Conservation (phyloP, 2,113 vertebrate genomes). For the Tursiops truncatus region DNA sequence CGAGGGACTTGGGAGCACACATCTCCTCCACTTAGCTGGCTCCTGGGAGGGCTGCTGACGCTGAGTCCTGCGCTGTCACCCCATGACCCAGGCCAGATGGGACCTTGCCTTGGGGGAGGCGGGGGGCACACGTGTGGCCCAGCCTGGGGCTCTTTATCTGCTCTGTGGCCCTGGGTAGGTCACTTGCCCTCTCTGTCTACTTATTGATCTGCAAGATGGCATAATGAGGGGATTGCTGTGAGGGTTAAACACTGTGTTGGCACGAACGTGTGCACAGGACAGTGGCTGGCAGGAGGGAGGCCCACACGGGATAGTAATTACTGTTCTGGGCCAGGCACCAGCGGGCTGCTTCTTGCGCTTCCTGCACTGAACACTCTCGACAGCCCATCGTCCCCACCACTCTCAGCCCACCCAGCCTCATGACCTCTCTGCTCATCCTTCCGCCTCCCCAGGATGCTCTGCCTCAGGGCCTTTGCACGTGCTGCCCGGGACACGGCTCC, state of each 20-base stretch:
- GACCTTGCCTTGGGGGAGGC: rapidly evolving
- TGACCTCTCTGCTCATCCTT: background rate
- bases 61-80: rapidly evolving
- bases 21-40: rapidly evolving
- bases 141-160: rapidly evolving
- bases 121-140: rapidly evolving
- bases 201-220: background rate
- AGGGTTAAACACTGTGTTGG: rapidly evolving
- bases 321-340: background rate
- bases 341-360: rapidly evolving
- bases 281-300: rapidly evolving
- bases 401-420: rapidly evolving
- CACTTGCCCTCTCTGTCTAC: background rate
- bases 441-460: no score
- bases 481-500: rapidly evolving
- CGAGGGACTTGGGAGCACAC: background rate
- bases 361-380: rapidly evolving
- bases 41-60: background rate
- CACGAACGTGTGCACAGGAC: rapidly evolving
- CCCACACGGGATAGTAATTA: rapidly evolving
- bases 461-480: background rate
- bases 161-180: background rate
- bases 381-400: rapidly evolving
- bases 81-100: rapidly evolving
- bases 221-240: background rate